A percentile compares a stretch with the other conserved stretches of the same genome.
These are phyloP conservation scores for Origma solitaria DNA, from an alignment of 2,113 vertebrate genomes.

Conservation along the genomic window DNA sequence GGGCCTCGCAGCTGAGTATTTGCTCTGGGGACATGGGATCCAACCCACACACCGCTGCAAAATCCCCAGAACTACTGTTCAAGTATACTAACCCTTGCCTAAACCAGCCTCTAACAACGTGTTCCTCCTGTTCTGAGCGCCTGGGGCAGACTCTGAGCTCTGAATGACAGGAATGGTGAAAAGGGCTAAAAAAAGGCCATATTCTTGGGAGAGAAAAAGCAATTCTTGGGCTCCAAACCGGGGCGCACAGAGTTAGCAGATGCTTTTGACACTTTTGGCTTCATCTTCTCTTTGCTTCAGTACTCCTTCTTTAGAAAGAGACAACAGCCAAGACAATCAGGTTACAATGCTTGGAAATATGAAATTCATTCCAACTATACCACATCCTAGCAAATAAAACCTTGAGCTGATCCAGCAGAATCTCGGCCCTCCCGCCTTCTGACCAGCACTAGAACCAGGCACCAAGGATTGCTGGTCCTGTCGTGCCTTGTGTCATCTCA, in stretches of 20 bases:
- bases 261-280: not conserved
- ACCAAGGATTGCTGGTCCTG: not conserved
- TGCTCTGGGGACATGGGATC: not conserved
- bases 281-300: not conserved
- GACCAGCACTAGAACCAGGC: not conserved
- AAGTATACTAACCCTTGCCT: not conserved
- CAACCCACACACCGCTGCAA: not conserved
- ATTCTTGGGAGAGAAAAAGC: not conserved
- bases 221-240: not conserved
- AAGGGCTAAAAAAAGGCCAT: not conserved
- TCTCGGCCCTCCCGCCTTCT: fast-evolving
- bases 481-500: not conserved
- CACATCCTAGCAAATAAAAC: not conserved
- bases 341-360: not conserved
- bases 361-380: not conserved
- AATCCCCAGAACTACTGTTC: not conserved
- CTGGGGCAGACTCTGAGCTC: not conserved
- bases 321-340: not conserved
- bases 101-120: not conserved
- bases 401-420: not conserved
- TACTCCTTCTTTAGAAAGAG: not conserved
- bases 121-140: not conserved
- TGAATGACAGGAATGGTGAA: not conserved
- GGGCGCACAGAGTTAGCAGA: not conserved
- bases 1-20: not conserved